Percentiles rank a stretch among this genome's conserved stretches.
Conservation (phyloP, 2,113 vertebrate species). For the Rhombomys opimus region DNA sequence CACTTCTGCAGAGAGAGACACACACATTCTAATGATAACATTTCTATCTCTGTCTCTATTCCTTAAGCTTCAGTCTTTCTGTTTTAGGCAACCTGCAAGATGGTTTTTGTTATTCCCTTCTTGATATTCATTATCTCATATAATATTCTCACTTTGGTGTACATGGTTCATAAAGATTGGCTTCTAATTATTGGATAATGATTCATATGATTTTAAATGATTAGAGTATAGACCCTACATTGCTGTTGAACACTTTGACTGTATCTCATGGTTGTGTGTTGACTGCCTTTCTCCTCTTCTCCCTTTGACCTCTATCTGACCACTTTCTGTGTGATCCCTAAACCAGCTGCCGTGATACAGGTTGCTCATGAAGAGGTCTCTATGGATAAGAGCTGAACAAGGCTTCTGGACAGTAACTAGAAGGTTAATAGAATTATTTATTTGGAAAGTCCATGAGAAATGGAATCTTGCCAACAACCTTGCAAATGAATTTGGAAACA, state of each 20-base stretch:
- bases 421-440: slow-evolving; percentile 11
- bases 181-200: neutral
- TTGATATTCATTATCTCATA: neutral
- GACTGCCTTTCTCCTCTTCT: neutral
- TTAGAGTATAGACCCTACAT: neutral
- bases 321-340: neutral
- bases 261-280: neutral
- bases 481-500: neutral
- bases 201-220: neutral
- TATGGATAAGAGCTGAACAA: neutral
- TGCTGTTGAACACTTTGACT: neutral
- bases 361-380: neutral
- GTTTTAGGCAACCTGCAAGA: neutral
- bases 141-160: neutral
- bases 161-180: neutral
- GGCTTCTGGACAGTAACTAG: neutral
- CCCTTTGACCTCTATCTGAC: neutral
- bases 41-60: neutral
- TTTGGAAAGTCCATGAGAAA: neutral
- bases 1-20: neutral
- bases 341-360: neutral
- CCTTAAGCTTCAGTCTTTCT: neutral
- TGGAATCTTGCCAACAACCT: slow-evolving; percentile 26
- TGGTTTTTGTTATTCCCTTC: neutral
- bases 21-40: neutral